Base-by-base conservation (phyloP, 2,797 vertebrate genomes). In the Delichon dasypus region DNA sequence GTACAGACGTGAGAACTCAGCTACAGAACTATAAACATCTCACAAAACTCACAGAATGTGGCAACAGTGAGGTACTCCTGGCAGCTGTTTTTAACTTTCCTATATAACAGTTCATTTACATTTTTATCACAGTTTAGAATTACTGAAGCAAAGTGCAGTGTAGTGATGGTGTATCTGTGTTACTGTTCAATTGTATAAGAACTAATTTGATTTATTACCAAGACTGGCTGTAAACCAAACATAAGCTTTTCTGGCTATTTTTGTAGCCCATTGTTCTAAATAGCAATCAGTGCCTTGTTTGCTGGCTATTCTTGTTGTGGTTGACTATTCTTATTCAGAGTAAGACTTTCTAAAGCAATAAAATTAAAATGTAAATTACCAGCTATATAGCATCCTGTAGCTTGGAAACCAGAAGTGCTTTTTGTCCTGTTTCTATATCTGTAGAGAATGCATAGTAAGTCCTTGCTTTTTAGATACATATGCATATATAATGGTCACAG, bases 281-380 rank as follows among this genome's bases (percentile, higher is more conserved):
- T 40, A 71, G 23, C 58, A 87, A 85, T 83, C 53, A 70, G 13
- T 87, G 84, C 48, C 71, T 89, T 79, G 26, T 92, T 89, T 92
- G 42, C 45, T 88, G 50, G 13, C 54, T 83, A 3, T 77, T 95
- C 61, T 80, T 84, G n/a, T n/a, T n/a, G 30, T 68, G 62, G 70
- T 91, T 90, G 45, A 20, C 45, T 22, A 45, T 45, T 45, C 45
- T 45, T 45, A 45, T 45, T 45, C 45, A 45, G 45, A 21, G 45
- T 45, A 45, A 45, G 45, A 45, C 45, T 45, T 45, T 45, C 45
- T 45, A 45, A 45, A 45, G 45, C 45, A 45, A 45, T 45, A 45
- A 45, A 45, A 20, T 45, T 45, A 21, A 45, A 45, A 45, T 45
- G 45, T 45, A 45, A 45, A 45, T 21, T 45, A 45, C 45, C 45